Evolutionary conservation across 2,113 vertebrate species (phyloP), one percentile per base, ranked within the genome.

Genomic region (Poecile atricapillus): DNA sequence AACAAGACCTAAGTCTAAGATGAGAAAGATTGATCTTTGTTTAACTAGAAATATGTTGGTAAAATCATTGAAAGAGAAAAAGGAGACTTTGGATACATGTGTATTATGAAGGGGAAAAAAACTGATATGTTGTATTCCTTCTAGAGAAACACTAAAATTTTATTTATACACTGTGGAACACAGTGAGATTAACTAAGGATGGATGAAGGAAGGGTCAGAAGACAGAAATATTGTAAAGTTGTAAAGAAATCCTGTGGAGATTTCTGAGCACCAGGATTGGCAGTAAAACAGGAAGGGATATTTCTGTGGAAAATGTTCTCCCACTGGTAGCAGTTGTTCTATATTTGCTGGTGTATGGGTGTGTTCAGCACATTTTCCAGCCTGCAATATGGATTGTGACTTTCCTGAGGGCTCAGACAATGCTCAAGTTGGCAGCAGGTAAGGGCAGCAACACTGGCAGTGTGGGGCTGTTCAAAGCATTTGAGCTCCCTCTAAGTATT

Each of bases 341-440:
- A 6, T 5, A 2, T 79, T 75, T 86, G 8, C 11, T 5, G 7
- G 2, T 37, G 15, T 7, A 1, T 59, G 30, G 11, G 28, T 8
- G 15, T 59, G 17, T 15, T 63, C 47, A 58, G 13, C 3, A 4
- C 0, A 0, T 35, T 63, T 75, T 16, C 14, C 39, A 68, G 18
- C 6, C 13, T 25, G 13, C 0, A 4, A 16, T 25, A 31, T 1
- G 6, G 52, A n/a, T 35, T 56, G 9, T 2, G 15, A 47, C 15
- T 10, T 33, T 33, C 17, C 25, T n/a, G 39, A 49, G 24, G 23
- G 11, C 37, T 69, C 59, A 69, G 41, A 3, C 2, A 9, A 7
- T 55, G 47, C 25, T 62, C 1, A 2, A 49, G 22, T 13, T 39
- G 28, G 30, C 35, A 68, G 20, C 20, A 53, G 23, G 6, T n/a